Conservation (phyloP, 2,888 invertebrate species). For the Eupelmus urozonus region DNA sequence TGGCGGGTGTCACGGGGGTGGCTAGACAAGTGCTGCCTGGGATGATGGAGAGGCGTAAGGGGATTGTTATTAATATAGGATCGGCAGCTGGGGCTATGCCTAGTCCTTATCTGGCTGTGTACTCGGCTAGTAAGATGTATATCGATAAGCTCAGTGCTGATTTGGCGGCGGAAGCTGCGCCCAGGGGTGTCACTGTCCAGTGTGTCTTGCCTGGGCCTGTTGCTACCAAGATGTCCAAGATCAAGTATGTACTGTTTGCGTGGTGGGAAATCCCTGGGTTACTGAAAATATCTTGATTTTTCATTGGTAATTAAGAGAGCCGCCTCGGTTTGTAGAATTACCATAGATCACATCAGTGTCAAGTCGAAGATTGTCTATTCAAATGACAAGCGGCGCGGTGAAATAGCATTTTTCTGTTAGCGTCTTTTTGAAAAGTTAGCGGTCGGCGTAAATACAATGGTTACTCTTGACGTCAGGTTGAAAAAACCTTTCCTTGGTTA, state of each 20-base stretch:
- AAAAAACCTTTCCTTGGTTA: conserved; percentile 21
- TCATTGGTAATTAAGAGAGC: too few species aligned
- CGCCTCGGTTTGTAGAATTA: too few species aligned
- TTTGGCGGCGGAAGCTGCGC: conserved; percentile 85
- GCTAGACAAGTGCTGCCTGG: conserved; percentile 86
- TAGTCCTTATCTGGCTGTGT: conserved; percentile 89
- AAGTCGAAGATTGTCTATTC: too few species aligned
- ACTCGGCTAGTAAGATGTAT: conserved; percentile 93
- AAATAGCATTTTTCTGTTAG: too few species aligned
- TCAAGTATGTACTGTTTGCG: conserved; percentile 76
- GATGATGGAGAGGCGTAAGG: conserved; percentile 89
- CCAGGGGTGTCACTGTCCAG: conserved; percentile 87
- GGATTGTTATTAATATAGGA: conserved; percentile 93
- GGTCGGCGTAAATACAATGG: too few species aligned
- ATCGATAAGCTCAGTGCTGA: conserved; percentile 90
- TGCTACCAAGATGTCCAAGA: conserved; percentile 93
- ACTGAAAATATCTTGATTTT: too few species aligned
- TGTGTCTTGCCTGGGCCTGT: conserved; percentile 92
- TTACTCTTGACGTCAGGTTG: neutral
- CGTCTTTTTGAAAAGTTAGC: too few species aligned
- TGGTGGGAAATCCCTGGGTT: too few species aligned
- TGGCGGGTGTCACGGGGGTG: conserved; percentile 80
- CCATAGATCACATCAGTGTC: too few species aligned
- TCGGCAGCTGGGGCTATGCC: conserved; percentile 90
- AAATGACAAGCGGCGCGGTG: too few species aligned